Evolutionary conservation across 2,797 vertebrate genomes (phyloP).

Genomic region (Rhynchotus rufescens): DNA sequence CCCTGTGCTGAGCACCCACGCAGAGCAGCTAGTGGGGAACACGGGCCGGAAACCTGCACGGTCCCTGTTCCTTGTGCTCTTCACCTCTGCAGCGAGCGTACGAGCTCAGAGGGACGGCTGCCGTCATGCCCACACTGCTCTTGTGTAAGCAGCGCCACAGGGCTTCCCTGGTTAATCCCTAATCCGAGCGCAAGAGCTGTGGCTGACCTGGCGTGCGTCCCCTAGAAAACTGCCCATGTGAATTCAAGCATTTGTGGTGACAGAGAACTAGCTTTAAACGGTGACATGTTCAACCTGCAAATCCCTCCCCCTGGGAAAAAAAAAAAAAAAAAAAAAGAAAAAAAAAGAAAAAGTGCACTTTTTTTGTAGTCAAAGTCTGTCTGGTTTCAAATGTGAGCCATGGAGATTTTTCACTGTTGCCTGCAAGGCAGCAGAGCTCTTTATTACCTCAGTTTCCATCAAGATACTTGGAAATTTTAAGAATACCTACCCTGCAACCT

Average conservation of each 20-base stretch:
- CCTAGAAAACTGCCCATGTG: background rate
- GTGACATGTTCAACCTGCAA: background rate
- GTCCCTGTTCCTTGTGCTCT: background rate
- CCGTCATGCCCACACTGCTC: background rate
- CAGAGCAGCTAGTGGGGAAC: background rate
- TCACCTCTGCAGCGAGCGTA: background rate
- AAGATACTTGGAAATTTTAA: background rate
- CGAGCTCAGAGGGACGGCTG: background rate
- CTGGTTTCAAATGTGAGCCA: background rate
- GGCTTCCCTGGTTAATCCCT: constrained; percentile 62
- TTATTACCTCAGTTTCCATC: background rate
- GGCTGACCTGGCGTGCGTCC: background rate
- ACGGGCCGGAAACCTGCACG: background rate
- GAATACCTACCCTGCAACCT: background rate
- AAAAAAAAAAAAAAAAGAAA: no score
- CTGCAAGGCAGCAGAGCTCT: background rate
- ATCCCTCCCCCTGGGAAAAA: background rate
- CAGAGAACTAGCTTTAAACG: background rate
- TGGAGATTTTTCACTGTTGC: background rate
- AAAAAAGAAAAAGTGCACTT: background rate
- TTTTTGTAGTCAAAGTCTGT: background rate
- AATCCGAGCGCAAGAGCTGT: constrained; percentile 33
- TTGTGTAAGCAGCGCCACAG: constrained; percentile 25
- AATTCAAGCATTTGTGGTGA: background rate
- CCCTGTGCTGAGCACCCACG: background rate